Evolutionary conservation across 2,797 vertebrate species (phyloP).

Genomic region (Betta splendens): DNA sequence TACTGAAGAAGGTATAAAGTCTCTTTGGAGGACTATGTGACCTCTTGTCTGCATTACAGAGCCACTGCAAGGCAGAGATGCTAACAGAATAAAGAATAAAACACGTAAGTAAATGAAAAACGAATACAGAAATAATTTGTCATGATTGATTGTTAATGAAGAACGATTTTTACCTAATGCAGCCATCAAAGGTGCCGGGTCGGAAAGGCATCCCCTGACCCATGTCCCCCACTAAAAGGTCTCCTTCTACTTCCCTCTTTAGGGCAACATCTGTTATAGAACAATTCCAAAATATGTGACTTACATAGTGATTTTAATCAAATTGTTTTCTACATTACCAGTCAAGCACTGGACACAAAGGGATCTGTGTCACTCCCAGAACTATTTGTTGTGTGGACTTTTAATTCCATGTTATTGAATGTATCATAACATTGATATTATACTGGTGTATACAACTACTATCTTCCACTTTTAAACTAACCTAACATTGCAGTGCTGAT

Average conservation of each 20-base stretch:
- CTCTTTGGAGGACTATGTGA: constrained; percentile 90
- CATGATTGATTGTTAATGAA: too few species aligned
- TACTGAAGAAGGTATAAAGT: constrained; percentile 90
- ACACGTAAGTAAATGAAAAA: not conserved
- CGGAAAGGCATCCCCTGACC: constrained; percentile 92
- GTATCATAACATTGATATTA: not conserved
- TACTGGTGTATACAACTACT: not conserved
- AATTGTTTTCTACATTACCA: too few species aligned
- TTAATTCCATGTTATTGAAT: too few species aligned
- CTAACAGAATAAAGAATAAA: constrained; percentile 69
- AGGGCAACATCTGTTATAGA: constrained; percentile 86
- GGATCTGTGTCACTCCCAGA: too few species aligned
- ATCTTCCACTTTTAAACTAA: constrained; percentile 57
- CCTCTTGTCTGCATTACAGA: constrained; percentile 95
- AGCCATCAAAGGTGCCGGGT: constrained; percentile 92
- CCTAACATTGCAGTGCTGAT: constrained; percentile 95
- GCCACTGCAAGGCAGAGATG: constrained; percentile 97
- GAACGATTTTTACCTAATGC: constrained; percentile 85
- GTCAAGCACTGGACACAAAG: too few species aligned
- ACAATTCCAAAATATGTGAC: too few species aligned
- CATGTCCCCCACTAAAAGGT: constrained; percentile 91
- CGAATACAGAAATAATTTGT: too few species aligned
- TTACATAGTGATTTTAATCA: too few species aligned
- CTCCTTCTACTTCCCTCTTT: constrained; percentile 92
- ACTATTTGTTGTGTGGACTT: too few species aligned